Base-by-base conservation (phyloP, 2,113 vertebrate species). In the Hippopotamus amphibius region DNA sequence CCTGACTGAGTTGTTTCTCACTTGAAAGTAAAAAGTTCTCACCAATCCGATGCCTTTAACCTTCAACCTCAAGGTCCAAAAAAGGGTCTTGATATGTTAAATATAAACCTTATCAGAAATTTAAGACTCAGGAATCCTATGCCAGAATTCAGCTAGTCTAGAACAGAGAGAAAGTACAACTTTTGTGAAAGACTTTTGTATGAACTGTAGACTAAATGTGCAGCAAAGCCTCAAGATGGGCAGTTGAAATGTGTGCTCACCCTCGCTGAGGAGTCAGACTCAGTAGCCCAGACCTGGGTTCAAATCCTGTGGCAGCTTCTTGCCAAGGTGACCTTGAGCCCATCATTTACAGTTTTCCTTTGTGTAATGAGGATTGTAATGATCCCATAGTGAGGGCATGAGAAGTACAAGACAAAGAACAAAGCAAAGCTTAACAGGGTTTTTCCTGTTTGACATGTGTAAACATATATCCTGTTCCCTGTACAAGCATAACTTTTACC, bases 1-100 rank as follows among this genome's bases (percentile, higher is more conserved):
- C 30, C 80, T 88, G 33, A 59, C 6, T 50, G 87, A 65, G 5
- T 19, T 80, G 8, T 71, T 55, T 55, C 26, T 74, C 14, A 33
- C 24, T 53, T 79, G 17, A 84, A 84, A 91, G 43, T 37, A 43
- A 90, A 95, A 46, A 55, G 13, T 24, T 3, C 55, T 66, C 46
- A 83, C 10, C 28, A 88, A 57, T 37, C 30, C 14, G 76, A 22
- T 48, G 24, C 2, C 16, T 82, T 95, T 72, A 66, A 41, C 1
- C 10, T 88, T 91, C 37, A 53, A 37, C 26, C 17, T 88, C 10
- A 43, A 79, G 55, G 76, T 77, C 9, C 10, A 19, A 53, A 41
- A 93, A 72, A 74, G 11, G 26, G 9, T 59, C 57, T 69, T 87
- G 63, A 8, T 93, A 57, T 46, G 84, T 88, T 84, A 37, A 68